Evolutionary conservation across 2,113 vertebrate species (phyloP).

Genomic region (Ophthalmolycus amberensis): DNA sequence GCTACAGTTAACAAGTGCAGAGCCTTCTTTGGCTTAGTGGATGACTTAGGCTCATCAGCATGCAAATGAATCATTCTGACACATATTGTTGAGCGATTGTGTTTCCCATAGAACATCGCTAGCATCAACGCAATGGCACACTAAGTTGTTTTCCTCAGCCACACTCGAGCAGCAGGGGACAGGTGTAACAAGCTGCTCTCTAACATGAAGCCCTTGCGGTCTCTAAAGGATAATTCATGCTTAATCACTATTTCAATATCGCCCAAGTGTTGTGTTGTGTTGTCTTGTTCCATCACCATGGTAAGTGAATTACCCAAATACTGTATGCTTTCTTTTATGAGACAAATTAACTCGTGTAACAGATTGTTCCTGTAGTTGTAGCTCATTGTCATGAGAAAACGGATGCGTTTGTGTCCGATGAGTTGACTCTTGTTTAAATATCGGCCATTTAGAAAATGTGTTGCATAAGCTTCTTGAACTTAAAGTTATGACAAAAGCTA

Average conservation of each 20-base stretch:
- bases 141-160: slow-evolving; percentile 49
- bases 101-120: slow-evolving; percentile 46
- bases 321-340: slow-evolving; percentile 32
- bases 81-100: slow-evolving; percentile 57
- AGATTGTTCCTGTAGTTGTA: slow-evolving; percentile 25
- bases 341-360: slow-evolving; percentile 23
- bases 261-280: slow-evolving; percentile 11
- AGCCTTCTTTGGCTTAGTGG: slow-evolving; percentile 53
- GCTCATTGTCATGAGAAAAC: slow-evolving; percentile 22
- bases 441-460: background rate
- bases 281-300: slow-evolving; percentile 61
- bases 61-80: slow-evolving; percentile 58
- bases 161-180: slow-evolving; percentile 49
- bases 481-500: background rate
- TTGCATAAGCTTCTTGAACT: background rate
- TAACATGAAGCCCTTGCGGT: slow-evolving; percentile 58
- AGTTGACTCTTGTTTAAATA: background rate
- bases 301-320: slow-evolving; percentile 38
- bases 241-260: slow-evolving; percentile 54
- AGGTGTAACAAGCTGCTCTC: slow-evolving; percentile 65
- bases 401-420: background rate
- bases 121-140: slow-evolving; percentile 44
- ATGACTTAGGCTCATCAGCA: slow-evolving; percentile 42
- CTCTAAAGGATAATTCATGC: slow-evolving; percentile 57
- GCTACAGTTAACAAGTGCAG: slow-evolving; percentile 62